Conservation (phyloP, 2,797 vertebrate genomes). For the Astyanax mexicanus region DNA sequence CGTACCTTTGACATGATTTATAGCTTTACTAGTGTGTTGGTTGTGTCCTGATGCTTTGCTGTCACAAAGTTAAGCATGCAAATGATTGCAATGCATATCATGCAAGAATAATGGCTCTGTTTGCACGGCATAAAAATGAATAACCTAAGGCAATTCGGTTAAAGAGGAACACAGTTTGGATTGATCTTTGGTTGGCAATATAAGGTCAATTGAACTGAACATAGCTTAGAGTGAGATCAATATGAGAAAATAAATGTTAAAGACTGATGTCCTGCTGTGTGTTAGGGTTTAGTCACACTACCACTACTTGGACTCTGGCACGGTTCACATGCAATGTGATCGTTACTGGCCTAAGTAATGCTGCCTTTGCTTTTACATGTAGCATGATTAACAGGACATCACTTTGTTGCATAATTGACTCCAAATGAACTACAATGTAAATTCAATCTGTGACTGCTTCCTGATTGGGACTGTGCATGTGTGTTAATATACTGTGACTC, state of each 20-base stretch:
- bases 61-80: not conserved
- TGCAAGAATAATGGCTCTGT: not conserved
- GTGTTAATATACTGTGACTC: too few relatives aligned
- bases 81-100: not conserved
- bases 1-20: not conserved
- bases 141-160: not conserved
- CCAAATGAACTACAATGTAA: too few relatives aligned
- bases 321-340: too few relatives aligned
- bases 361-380: too few relatives aligned
- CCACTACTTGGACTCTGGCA: too few relatives aligned
- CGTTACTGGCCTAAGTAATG: too few relatives aligned
- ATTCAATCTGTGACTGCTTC: too few relatives aligned
- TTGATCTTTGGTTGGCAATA: not conserved
- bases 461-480: too few relatives aligned
- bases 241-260: conserved; percentile 1
- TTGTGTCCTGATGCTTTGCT: not conserved
- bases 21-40: not conserved
- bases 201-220: not conserved
- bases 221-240: not conserved
- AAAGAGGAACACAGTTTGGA: not conserved
- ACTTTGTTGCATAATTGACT: too few relatives aligned
- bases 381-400: too few relatives aligned
- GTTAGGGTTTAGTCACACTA: not conserved
- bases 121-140: not conserved
- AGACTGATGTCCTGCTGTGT: not conserved